phyloP scores from a whole-genome alignment of 2,888 invertebrate genomes.

The Elegia similella region DNA sequence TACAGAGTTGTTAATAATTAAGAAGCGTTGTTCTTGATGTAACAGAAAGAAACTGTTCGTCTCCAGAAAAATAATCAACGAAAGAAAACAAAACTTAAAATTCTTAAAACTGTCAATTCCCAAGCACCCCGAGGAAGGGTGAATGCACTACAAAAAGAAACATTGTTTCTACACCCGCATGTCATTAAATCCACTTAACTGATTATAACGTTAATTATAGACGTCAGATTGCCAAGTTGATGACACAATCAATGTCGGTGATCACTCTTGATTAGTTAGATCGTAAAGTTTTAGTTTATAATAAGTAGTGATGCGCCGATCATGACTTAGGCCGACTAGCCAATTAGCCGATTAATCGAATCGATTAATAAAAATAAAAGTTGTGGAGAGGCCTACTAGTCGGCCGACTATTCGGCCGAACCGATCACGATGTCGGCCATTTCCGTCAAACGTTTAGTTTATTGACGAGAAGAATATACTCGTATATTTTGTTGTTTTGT shows the following conservation, averaged over 20 bases:
- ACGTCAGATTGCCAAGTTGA: slow-evolving; percentile 73
- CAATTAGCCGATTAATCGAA: too few species aligned
- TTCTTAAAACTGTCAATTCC: background rate
- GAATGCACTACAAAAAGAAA: slow-evolving; percentile 61
- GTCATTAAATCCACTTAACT: slow-evolving; percentile 76
- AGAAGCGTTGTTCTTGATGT: too few species aligned
- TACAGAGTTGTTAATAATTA: too few species aligned
- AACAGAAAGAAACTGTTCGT: too few species aligned
- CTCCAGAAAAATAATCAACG: background rate
- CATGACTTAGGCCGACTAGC: too few species aligned
- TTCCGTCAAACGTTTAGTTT: too few species aligned
- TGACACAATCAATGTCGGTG: slow-evolving; percentile 50
- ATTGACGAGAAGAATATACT: too few species aligned
- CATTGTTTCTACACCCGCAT: slow-evolving; percentile 59
- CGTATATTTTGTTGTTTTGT: too few species aligned
- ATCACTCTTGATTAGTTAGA: slow-evolving; percentile 10
- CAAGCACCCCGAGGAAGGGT: slow-evolving; percentile 49
- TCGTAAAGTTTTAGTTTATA: background rate
- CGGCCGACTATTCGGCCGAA: too few species aligned
- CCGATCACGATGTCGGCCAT: too few species aligned
- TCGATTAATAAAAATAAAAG: too few species aligned
- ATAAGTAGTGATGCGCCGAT: background rate
- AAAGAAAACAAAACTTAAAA: background rate
- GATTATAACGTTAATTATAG: slow-evolving; percentile 73
- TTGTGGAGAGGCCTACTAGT: too few species aligned